phyloP scores from a whole-genome alignment of 2,113 vertebrate species.

The Phalacrocorax brasilianus region DNA sequence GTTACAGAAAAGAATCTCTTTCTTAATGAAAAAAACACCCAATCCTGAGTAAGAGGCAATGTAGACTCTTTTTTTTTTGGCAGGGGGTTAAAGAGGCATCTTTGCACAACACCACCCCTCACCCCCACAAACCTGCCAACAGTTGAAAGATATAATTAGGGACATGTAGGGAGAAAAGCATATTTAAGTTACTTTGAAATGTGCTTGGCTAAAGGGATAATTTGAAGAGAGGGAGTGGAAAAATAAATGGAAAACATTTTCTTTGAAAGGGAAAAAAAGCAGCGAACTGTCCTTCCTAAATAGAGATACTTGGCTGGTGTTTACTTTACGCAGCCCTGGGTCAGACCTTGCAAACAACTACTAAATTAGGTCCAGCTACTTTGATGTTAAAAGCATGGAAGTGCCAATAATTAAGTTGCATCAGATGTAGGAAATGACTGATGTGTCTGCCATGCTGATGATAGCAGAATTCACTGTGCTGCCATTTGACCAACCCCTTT shows the following conservation, averaged over 20 bases:
- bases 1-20: not conserved
- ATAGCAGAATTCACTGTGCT: conserved; percentile 9
- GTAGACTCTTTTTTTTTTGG: not conserved
- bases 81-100: not conserved
- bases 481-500: not conserved
- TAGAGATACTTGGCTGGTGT: conserved; percentile 16
- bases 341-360: conserved; percentile 55
- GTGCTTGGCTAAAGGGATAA: conserved; percentile 52
- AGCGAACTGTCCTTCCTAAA: conserved; percentile 22
- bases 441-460: not conserved
- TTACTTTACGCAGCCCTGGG: not conserved
- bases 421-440: conserved; percentile 35
- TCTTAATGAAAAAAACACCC: not conserved
- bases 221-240: conserved; percentile 57
- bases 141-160: conserved; percentile 8
- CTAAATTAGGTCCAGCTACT: conserved; percentile 49
- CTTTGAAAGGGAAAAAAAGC: conserved; percentile 23
- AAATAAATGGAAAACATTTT: conserved; percentile 63
- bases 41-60: not conserved
- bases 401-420: conserved; percentile 49
- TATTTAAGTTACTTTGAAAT: conserved; percentile 50
- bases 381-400: conserved; percentile 48
- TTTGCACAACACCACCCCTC: not conserved
- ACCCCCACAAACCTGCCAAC: conserved; percentile 9
- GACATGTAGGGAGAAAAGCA: conserved; percentile 14